phyloP scores from a whole-genome alignment of 2,888 invertebrate species.

The Lepidonotus clava region DNA sequence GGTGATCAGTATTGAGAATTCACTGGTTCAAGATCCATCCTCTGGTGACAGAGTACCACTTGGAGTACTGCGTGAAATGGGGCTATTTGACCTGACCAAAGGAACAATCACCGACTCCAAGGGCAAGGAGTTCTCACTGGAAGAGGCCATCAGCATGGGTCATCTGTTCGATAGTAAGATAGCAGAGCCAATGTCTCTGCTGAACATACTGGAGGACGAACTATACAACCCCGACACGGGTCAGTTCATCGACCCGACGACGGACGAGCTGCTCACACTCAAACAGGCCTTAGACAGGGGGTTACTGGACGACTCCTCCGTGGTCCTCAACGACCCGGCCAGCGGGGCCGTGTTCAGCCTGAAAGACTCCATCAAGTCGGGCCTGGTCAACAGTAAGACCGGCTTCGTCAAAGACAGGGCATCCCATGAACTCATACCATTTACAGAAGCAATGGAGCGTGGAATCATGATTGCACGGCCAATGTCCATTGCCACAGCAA shows the following conservation, averaged over 20 bases:
- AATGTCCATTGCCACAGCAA: slow-evolving; percentile 64
- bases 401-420: slow-evolving; percentile 78
- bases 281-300: slow-evolving; percentile 62
- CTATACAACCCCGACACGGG: slow-evolving; percentile 87
- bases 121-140: slow-evolving; percentile 62
- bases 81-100: slow-evolving; percentile 88
- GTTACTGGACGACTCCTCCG: slow-evolving; percentile 62
- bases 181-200: slow-evolving; percentile 59
- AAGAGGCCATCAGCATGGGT: slow-evolving; percentile 59
- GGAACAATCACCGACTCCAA: slow-evolving; percentile 85
- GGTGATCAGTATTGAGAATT: slow-evolving; percentile 55
- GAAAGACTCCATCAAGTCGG: slow-evolving; percentile 80
- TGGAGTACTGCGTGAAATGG: slow-evolving; percentile 88
- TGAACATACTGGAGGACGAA: slow-evolving; percentile 86
- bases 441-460: slow-evolving; percentile 88
- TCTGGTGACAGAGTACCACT: slow-evolving; percentile 84
- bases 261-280: slow-evolving; percentile 88
- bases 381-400: slow-evolving; percentile 89
- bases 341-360: slow-evolving; percentile 66
- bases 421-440: slow-evolving; percentile 85
- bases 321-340: slow-evolving; percentile 63
- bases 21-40: slow-evolving; percentile 60
- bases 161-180: slow-evolving; percentile 54
- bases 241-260: slow-evolving; percentile 88
- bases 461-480: slow-evolving; percentile 65